These are phyloP conservation scores for Halichoerus grypus DNA, from an alignment of 2,113 vertebrate species.

Conservation along the genomic window DNA sequence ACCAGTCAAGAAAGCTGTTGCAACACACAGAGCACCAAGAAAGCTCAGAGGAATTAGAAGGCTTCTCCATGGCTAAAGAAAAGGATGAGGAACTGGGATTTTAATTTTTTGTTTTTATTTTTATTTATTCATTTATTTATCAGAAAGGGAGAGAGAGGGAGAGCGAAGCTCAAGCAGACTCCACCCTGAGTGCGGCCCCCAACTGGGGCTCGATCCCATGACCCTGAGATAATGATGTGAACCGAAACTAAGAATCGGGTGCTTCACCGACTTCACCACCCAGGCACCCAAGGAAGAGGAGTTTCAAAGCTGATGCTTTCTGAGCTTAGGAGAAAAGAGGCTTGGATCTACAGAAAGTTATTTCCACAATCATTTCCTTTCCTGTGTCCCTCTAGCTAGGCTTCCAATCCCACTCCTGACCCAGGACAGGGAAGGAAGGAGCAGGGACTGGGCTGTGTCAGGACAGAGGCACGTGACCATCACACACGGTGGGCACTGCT, in stretches of 20 bases:
- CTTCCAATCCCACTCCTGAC: background rate
- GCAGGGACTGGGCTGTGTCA: background rate
- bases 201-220: background rate
- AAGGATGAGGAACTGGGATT: background rate
- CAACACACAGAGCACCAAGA: background rate
- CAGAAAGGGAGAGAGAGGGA: too few species aligned
- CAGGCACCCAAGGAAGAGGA: background rate
- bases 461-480: accelerated
- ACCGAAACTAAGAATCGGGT: background rate
- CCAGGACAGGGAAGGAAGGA: accelerated
- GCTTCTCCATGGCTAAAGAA: background rate
- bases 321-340: background rate
- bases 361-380: background rate
- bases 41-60: background rate
- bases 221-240: background rate
- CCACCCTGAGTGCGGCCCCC: background rate
- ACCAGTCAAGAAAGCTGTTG: accelerated
- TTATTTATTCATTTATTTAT: background rate
- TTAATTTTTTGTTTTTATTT: background rate
- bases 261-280: background rate
- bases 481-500: accelerated
- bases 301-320: background rate
- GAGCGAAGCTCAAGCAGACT: background rate
- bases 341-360: background rate
- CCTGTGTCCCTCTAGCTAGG: accelerated